phyloP scores from a whole-genome alignment of 2,888 invertebrate species.

The Drosophila infuscata region DNA sequence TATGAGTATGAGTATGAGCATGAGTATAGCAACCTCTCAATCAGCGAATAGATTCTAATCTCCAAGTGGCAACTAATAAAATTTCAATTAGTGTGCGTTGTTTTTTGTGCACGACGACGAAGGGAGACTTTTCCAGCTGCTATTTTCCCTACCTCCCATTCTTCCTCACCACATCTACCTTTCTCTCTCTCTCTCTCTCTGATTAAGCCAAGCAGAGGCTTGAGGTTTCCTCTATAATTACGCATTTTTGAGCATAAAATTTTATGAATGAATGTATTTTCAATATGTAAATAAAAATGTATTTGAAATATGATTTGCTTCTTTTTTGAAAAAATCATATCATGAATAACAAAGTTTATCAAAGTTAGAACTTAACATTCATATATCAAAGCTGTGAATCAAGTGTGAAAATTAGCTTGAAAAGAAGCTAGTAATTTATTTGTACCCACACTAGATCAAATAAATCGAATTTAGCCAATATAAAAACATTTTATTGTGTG shows the following conservation, averaged over 20 bases:
- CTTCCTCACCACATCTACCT: not conserved
- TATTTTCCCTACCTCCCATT: not conserved
- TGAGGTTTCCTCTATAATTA: not conserved
- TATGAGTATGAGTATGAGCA: not conserved
- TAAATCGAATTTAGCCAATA: not conserved
- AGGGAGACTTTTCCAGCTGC: not conserved
- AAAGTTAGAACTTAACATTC: not conserved
- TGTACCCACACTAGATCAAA: not conserved
- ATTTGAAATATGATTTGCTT: not conserved
- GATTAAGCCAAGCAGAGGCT: not conserved
- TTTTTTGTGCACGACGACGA: slow-evolving; percentile 17
- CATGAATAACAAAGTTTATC: too few species aligned
- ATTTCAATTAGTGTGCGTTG: slow-evolving; percentile 67
- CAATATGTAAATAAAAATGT: not conserved
- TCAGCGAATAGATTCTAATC: slow-evolving; percentile 68
- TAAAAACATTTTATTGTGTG: slow-evolving; percentile 35
- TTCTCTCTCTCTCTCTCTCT: too few species aligned
- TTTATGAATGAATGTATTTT: not conserved
- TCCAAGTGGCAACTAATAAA: slow-evolving; percentile 61
- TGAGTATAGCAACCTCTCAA: slow-evolving; percentile 34
- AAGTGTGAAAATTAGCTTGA: not conserved
- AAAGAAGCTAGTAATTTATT: not conserved
- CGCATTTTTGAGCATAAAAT: not conserved
- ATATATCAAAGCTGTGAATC: not conserved
- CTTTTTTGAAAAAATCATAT: not conserved